Evolutionary conservation across 2,888 invertebrate species (phyloP).

Genomic region (Perithous albicinctus): DNA sequence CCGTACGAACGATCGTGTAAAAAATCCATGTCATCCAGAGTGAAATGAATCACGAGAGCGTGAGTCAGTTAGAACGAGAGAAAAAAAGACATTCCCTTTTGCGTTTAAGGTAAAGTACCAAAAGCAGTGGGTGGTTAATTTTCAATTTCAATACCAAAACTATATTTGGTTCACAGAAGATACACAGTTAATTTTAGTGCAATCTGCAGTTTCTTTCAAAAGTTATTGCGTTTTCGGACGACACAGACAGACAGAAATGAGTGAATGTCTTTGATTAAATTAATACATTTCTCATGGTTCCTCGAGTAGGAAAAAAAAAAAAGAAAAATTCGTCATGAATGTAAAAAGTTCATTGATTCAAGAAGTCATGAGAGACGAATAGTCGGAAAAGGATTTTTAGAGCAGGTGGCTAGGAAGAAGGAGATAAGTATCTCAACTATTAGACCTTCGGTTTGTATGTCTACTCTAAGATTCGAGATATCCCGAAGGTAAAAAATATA

Average conservation of each 20-base stretch:
- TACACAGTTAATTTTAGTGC: too few species aligned
- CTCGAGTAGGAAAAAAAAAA: too few species aligned
- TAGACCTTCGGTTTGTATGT: conserved; percentile 6
- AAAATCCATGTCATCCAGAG: conserved; percentile 38
- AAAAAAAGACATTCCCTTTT: too few species aligned
- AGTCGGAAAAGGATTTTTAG: conserved; percentile 63
- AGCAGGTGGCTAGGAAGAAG: conserved; percentile 56
- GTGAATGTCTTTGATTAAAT: conserved; percentile 30
- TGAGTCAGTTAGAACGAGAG: neutral
- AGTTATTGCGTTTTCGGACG: too few species aligned
- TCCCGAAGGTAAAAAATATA: conserved; percentile 1
- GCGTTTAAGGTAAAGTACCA: too few species aligned
- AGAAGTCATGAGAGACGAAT: conserved; percentile 45
- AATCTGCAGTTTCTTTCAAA: too few species aligned
- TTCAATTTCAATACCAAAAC: too few species aligned
- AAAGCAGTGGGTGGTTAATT: too few species aligned
- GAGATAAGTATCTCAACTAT: conserved; percentile 41
- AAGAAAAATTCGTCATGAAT: conserved; percentile 55
- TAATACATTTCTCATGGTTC: conserved; percentile 29
- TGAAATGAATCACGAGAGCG: conserved; percentile 1
- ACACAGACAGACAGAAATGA: too few species aligned
- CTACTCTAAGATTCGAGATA: neutral
- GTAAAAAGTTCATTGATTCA: conserved; percentile 35
- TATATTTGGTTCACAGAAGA: too few species aligned
- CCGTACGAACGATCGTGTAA: neutral